phyloP scores from a whole-genome alignment of 2,113 vertebrate genomes.

The Ursus arctos region DNA sequence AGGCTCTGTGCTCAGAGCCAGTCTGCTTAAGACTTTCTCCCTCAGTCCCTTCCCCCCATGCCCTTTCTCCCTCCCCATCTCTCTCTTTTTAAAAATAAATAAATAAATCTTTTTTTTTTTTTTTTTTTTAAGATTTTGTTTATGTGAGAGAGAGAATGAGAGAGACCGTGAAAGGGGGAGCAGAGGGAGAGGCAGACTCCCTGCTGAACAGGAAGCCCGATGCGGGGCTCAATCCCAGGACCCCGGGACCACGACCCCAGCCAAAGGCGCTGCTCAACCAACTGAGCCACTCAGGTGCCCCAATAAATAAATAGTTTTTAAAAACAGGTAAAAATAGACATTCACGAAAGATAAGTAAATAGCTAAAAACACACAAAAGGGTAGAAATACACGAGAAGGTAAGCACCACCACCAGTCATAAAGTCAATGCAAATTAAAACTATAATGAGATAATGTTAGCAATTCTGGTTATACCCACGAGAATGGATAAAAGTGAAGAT shows the following conservation, averaged over 20 bases:
- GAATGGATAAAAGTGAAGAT: background rate
- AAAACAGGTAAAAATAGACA: background rate
- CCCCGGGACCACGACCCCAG: no score
- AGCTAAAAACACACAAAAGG: background rate
- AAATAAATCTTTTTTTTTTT: background rate
- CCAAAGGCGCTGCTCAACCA: no score
- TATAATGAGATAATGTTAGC: background rate
- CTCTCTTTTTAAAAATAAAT: background rate
- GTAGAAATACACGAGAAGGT: background rate
- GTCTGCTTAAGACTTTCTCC: background rate
- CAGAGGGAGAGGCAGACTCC: no score
- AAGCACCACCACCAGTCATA: background rate
- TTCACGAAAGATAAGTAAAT: background rate
- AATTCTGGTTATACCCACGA: background rate
- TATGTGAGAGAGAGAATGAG: no score
- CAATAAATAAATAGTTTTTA: background rate
- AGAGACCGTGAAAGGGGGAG: no score
- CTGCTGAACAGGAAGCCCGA: no score
- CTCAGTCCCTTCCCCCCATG: background rate
- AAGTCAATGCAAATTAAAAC: constrained; percentile 6
- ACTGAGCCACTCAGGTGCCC: no score
- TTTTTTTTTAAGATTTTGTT: no score
- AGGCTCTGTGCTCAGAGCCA: background rate
- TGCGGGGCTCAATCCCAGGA: no score
- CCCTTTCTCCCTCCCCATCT: no score